Evolutionary conservation across 64 coral and sea anemone species (phyloP).

Genomic region (Catalaphyllia jardinei): DNA sequence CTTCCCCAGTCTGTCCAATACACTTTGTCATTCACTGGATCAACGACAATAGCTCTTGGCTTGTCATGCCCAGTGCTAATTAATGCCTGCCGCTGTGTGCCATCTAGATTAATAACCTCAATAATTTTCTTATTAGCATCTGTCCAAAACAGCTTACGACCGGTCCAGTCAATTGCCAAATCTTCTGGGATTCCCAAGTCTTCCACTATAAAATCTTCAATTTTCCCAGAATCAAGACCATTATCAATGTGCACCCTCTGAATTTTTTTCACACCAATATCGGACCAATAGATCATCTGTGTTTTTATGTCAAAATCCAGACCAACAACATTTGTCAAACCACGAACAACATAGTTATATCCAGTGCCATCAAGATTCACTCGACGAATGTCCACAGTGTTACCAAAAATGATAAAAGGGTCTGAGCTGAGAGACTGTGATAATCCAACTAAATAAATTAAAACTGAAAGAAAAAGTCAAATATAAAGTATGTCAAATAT

Average conservation of each 20-base stretch:
- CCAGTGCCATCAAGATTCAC: conserved; percentile 82
- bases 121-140: conserved; percentile 72
- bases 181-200: conserved; percentile 76
- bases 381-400: conserved; percentile 82
- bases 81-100: conserved; percentile 55
- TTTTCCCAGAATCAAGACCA: conserved; percentile 44
- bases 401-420: conserved; percentile 79
- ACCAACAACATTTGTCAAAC: conserved; percentile 79
- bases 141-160: conserved; percentile 82
- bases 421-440: not conserved
- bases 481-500: too few relatives aligned
- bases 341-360: conserved; percentile 72
- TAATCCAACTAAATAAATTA: conserved; percentile 1
- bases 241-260: conserved; percentile 74
- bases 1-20: conserved; percentile 89
- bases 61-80: conserved; percentile 76
- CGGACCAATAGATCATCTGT: conserved; percentile 78
- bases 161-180: conserved; percentile 73
- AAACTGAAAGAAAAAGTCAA: conserved; percentile 19
- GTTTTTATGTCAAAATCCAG: conserved; percentile 86
- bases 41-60: conserved; percentile 76
- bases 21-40: conserved; percentile 54
- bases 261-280: conserved; percentile 71
- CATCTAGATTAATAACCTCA: conserved; percentile 70
- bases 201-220: conserved; percentile 71